Conservation (phyloP, 2,113 vertebrate genomes). For the Capreolus pygargus region DNA sequence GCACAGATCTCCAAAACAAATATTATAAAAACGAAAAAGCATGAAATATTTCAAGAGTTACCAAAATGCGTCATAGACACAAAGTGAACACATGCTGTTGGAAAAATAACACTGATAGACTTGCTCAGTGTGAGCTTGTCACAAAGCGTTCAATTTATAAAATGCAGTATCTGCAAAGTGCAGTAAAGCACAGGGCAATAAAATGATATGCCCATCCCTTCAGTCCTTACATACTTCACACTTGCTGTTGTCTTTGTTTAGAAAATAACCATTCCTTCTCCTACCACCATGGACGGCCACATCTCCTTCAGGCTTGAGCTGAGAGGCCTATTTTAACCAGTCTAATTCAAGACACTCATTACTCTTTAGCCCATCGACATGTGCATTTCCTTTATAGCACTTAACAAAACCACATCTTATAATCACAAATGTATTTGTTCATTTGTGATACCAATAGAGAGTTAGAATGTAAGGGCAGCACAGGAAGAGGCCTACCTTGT, state of each 20-base stretch:
- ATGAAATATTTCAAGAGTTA: neutral
- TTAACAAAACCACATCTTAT: neutral
- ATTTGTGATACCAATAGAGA: neutral
- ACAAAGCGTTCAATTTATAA: neutral
- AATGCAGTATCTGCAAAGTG: neutral
- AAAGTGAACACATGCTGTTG: neutral
- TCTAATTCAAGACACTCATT: neutral
- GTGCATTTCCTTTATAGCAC: neutral
- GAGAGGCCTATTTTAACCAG: neutral
- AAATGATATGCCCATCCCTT: neutral
- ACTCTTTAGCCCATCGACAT: neutral
- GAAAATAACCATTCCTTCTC: conserved; percentile 2
- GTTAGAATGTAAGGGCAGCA: neutral
- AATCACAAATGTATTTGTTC: neutral
- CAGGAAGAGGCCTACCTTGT: neutral
- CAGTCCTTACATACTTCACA: neutral
- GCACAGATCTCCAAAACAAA: neutral
- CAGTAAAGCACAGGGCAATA: neutral
- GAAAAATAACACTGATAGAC: neutral
- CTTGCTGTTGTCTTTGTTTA: neutral
- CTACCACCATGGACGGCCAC: neutral
- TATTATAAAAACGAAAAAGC: no score
- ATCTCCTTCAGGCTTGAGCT: neutral
- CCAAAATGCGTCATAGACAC: neutral
- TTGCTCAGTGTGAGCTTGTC: neutral